Base-by-base conservation (phyloP, 2,797 vertebrate genomes). In the Vipera ursinii region DNA sequence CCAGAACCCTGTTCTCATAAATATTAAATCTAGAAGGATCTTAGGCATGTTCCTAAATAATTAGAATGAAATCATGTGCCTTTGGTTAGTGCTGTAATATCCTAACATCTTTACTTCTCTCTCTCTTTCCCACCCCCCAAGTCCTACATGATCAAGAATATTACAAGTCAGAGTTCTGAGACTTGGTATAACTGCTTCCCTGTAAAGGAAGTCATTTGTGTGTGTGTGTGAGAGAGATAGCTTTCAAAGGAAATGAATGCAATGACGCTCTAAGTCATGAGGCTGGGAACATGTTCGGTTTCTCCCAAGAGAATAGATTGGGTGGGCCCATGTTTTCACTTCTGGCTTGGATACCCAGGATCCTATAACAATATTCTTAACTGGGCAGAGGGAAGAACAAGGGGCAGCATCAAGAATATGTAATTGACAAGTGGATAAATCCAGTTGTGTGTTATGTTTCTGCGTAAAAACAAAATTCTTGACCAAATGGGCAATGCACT, bases 231-330 rank as follows among this genome's bases (percentile, higher is more conserved):
- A 2, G 51, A 61, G 87, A 65, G 86, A 90, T 92, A 89, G 17
- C 73, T 94, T 88, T 91, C 88, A 89, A 91, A 93, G 90, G 93
- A 89, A 85, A 90, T 69, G 78, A 63, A 87, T 60, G 86, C 3
- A n/a, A 55, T 87, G 88, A 93, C 78, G 86, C 14, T 15, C 13
- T 38, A 38, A 51, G 69, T 6, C 24, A 60, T 17, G 38, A 48
- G 12, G n/a, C 57, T 69, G 59, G 93, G 89, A 94, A 92, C 53
- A 55, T 10, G 51, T 65, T 22, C 32, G 44, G 4, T 6, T 78
- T 28, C 65, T 89, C 91, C 73, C 91, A 14, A n/a, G 91, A 55
- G 89, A 92, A n/a, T 86, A 78, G 38, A 17, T 32, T 15, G 93
- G 78, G 51, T 57, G 32, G 69, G n/a, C 22, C 86, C 69, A 56